Percentiles rank a stretch among this genome's conserved stretches.
These are phyloP conservation scores for Melanchra persicariae DNA, from an alignment of 2,888 invertebrate species.

Conservation along the genomic window DNA sequence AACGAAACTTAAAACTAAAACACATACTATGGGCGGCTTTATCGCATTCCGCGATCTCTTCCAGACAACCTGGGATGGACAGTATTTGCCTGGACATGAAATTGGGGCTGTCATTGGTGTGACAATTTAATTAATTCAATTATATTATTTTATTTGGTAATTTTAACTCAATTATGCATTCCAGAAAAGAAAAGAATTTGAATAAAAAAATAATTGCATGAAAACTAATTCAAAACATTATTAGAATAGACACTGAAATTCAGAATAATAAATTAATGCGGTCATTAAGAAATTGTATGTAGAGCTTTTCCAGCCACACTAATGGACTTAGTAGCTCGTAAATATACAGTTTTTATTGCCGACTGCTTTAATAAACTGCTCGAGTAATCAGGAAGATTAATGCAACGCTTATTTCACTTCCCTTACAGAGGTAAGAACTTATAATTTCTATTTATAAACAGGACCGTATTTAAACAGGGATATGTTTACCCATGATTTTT, in stretches of 20 bases:
- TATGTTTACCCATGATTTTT: not conserved
- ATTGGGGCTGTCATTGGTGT: no score
- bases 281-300: conserved; percentile 56
- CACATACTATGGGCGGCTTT: no score
- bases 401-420: conserved; percentile 52
- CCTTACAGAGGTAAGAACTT: conserved; percentile 19
- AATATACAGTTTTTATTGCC: conserved; percentile 61
- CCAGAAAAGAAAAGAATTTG: not conserved
- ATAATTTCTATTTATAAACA: conserved; percentile 39
- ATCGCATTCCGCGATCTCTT: no score
- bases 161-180: not conserved
- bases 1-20: no score
- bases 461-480: not conserved
- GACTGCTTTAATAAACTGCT: conserved; percentile 59
- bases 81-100: no score
- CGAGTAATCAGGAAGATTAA: conserved; percentile 61
- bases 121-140: no score
- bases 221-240: conserved; percentile 33
- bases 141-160: not conserved
- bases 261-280: conserved; percentile 57
- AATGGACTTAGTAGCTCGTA: conserved; percentile 63
- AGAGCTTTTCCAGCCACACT: conserved; percentile 60
- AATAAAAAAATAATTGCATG: conserved; percentile 17
- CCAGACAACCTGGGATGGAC: no score
- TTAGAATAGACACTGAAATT: conserved; percentile 44